Percentiles rank a stretch among this genome's conserved stretches.
Evolutionary conservation across 2,888 invertebrate genomes (phyloP).

Genomic region (Elmis aenea): DNA sequence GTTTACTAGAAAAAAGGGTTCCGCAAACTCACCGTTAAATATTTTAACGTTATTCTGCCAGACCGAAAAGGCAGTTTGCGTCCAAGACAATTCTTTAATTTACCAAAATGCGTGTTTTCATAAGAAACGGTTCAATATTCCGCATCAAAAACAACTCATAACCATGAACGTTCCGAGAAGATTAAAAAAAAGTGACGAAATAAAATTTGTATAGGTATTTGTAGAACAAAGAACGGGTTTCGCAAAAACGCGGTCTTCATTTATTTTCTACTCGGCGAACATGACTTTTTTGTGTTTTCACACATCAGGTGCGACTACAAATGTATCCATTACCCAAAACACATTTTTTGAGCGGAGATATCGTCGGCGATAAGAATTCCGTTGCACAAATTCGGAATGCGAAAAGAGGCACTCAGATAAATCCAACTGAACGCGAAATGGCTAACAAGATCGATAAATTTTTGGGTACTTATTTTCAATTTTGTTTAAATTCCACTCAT

Average conservation of each 20-base stretch:
- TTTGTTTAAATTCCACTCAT: slow-evolving; percentile 23
- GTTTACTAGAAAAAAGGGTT: slow-evolving; percentile 12
- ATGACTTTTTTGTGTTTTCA: slow-evolving; percentile 26
- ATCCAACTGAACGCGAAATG: slow-evolving; percentile 27
- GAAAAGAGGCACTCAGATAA: slow-evolving; percentile 16
- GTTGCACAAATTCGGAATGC: slow-evolving; percentile 28
- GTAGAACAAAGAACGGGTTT: slow-evolving; percentile 11
- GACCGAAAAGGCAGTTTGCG: too few species aligned
- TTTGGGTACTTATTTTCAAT: slow-evolving; percentile 27
- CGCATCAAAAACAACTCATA: background rate
- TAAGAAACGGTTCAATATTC: too few species aligned
- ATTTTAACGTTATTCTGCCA: too few species aligned
- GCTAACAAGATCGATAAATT: slow-evolving; percentile 33
- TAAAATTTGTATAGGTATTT: too few species aligned
- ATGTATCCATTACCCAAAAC: slow-evolving; percentile 39
- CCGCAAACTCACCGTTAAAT: too few species aligned
- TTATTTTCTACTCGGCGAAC: slow-evolving; percentile 7
- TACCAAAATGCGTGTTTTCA: too few species aligned
- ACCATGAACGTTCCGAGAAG: background rate
- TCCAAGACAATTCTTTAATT: too few species aligned
- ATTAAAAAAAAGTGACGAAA: slow-evolving; percentile 13
- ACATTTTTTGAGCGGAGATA: slow-evolving; percentile 32
- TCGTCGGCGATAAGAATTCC: slow-evolving; percentile 22
- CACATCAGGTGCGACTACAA: slow-evolving; percentile 40
- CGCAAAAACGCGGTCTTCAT: slow-evolving; percentile 10